Conservation (phyloP, 2,797 vertebrate species). For the Tokudaia tokunoshimensis region DNA sequence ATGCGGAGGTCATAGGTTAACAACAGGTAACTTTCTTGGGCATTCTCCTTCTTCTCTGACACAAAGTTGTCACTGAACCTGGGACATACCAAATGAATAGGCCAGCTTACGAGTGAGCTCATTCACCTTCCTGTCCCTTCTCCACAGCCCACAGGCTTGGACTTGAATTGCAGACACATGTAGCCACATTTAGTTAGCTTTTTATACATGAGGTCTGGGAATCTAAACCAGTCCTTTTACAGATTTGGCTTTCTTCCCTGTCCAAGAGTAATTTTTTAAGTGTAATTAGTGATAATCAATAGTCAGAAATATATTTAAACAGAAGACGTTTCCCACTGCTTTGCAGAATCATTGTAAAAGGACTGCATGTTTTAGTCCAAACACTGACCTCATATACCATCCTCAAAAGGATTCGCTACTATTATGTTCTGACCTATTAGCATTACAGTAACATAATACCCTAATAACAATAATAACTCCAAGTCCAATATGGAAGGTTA, state of each 20-base stretch:
- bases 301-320: background rate
- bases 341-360: background rate
- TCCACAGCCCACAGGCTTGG: background rate
- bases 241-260: background rate
- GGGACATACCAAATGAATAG: background rate
- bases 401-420: constrained; percentile 23
- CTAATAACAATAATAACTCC: background rate
- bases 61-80: background rate
- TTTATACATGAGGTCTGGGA: background rate
- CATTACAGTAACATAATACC: background rate
- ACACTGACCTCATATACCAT: background rate
- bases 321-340: background rate
- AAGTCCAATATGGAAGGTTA: constrained; percentile 9
- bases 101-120: background rate
- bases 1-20: background rate
- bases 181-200: background rate
- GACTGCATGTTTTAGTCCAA: background rate
- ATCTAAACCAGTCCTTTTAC: background rate
- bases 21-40: background rate
- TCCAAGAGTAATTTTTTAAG: background rate
- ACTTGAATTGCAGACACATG: background rate
- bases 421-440: background rate
- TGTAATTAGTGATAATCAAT: background rate
- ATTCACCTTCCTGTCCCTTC: too few species aligned
- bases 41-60: background rate